These are phyloP conservation scores for Dicaeum eximium DNA, from an alignment of 2,113 vertebrate genomes.

Conservation along the genomic window DNA sequence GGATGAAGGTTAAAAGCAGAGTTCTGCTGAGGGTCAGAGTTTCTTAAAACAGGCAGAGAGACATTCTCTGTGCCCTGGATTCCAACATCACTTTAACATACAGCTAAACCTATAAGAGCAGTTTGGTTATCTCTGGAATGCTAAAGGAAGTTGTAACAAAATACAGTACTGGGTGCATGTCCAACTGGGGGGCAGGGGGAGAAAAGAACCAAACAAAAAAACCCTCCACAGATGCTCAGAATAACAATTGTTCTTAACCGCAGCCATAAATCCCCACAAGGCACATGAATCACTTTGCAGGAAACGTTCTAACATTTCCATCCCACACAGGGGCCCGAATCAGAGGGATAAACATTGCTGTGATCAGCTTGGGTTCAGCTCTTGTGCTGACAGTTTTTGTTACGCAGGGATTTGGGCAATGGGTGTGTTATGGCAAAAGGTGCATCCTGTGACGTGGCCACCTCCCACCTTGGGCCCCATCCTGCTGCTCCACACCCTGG, in stretches of 20 bases:
- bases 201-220: not conserved
- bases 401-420: not conserved
- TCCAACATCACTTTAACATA: no score
- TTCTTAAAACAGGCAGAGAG: no score
- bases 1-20: no score
- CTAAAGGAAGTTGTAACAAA: not conserved
- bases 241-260: not conserved
- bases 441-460: not conserved
- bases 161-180: not conserved
- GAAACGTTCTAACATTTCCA: constrained; percentile 17
- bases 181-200: accelerated
- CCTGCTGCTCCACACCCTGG: not conserved
- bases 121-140: not conserved
- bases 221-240: accelerated
- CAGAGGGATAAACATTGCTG: not conserved
- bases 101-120: not conserved
- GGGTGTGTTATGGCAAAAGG: not conserved
- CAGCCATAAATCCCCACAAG: not conserved
- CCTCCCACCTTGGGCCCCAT: not conserved
- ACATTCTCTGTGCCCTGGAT: no score
- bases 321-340: constrained; percentile 39
- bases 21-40: no score
- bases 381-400: not conserved
- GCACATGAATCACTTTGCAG: constrained; percentile 42
- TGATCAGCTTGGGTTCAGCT: not conserved